Conservation (phyloP, 2,113 vertebrate species). For the Strix aluco region DNA sequence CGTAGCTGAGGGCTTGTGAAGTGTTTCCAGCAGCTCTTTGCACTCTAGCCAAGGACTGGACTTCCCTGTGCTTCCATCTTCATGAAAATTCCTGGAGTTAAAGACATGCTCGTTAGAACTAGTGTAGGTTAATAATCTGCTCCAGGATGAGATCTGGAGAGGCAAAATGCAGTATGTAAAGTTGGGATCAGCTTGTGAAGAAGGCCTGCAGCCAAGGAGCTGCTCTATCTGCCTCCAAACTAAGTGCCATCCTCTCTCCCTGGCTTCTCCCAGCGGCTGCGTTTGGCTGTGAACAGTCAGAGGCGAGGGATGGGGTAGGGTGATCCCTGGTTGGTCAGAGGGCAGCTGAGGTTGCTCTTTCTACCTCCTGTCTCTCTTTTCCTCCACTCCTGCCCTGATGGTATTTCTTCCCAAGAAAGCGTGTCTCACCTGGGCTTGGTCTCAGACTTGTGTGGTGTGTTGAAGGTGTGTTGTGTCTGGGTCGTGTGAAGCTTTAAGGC, state of each 20-base stretch:
- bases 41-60: background rate
- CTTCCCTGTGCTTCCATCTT: background rate
- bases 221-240: background rate
- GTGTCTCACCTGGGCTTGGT: background rate
- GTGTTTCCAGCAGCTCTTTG: background rate
- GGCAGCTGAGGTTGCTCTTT: background rate
- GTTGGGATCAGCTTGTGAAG: background rate
- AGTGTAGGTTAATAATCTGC: background rate
- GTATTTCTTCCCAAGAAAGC: background rate
- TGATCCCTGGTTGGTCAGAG: background rate
- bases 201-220: background rate
- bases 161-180: background rate
- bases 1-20: background rate
- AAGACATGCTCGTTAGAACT: background rate
- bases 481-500: fast-evolving
- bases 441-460: background rate
- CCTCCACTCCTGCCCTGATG: background rate
- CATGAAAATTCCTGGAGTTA: background rate
- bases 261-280: background rate
- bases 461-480: background rate
- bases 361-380: background rate
- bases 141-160: background rate
- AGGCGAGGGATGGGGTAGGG: background rate
- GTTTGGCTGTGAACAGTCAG: background rate
- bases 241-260: background rate